Evolutionary conservation across 1,140 invertebrate species (phyloP), one percentile per base, ranked within the genome.

Genomic region (Temnothorax nylanderi): DNA sequence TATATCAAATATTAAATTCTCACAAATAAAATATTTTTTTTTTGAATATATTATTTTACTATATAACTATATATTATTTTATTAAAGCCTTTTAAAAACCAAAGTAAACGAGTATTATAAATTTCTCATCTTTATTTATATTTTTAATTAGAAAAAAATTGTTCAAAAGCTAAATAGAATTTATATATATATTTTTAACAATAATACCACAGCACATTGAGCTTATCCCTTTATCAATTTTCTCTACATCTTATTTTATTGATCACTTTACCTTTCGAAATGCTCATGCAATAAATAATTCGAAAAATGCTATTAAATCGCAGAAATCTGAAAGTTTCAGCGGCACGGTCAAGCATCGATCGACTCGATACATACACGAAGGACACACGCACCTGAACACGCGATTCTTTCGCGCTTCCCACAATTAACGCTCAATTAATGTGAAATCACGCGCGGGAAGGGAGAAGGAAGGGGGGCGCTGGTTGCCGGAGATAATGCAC

Each of bases 381-480:
- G 47, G 7, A 51, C 2, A 54, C 49, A 11, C 44, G n/a, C 21
- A 56, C 3, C 34, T 37, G 64, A 77, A 56, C 10, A 54, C 13
- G 34, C 7, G 13, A 54, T 71, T 71, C 41, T 60, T 60, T n/a
- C 34, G 7, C 51, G 18, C 21, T 80, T 69, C 21, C 18, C 34
- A 7, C 26, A 47, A 56, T 67, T 67, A 81, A 37, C 26, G 32
- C n/a, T 44, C 10, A 62, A 81, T 86, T 62, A 81, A 41, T 56
- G 13, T 21, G 62, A 51, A 44, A 67, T 77, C 11, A 18, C 3
- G 16, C 7, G 56, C 56, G 13, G 8, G 64, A 18, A n/a, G 18
- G 8, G 18, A 13, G 34, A 7, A 18, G 21, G 0, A 49, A 26
- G 65, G 21, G n/a, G 71, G 51, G 37, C 18, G 21, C 37, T 41